These are phyloP conservation scores for Monopis laevigella DNA, from an alignment of 2,888 invertebrate species.

Conservation along the genomic window DNA sequence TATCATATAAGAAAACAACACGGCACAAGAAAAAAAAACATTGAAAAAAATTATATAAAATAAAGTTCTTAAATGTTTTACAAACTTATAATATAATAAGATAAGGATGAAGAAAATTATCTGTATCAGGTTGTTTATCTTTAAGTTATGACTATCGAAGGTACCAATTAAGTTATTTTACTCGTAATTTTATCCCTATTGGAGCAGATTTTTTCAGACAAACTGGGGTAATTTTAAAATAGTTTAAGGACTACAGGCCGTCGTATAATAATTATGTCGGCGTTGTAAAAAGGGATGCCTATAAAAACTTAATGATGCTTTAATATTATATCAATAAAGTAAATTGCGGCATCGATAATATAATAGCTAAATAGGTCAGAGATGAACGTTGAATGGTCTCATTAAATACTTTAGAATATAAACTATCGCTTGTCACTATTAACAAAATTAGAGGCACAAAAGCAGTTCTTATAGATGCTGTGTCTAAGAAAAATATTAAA, in stretches of 20 bases:
- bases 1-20: no score
- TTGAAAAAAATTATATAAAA: no score
- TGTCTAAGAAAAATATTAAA: no score
- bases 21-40: no score
- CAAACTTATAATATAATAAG: background rate
- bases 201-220: slow-evolving; percentile 42
- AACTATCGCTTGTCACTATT: background rate
- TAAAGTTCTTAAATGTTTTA: background rate
- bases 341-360: slow-evolving; percentile 60
- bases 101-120: slow-evolving; percentile 1
- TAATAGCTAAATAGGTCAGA: slow-evolving; percentile 51
- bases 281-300: slow-evolving; percentile 39
- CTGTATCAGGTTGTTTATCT: slow-evolving; percentile 10
- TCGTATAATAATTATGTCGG: slow-evolving; percentile 55
- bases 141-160: slow-evolving; percentile 32
- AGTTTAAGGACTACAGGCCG: slow-evolving; percentile 48
- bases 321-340: slow-evolving; percentile 60
- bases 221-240: slow-evolving; percentile 51
- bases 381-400: slow-evolving; percentile 18
- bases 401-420: background rate
- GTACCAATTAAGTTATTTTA: slow-evolving; percentile 42
- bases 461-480: no score
- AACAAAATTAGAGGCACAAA: no score
- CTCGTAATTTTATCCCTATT: slow-evolving; percentile 38
- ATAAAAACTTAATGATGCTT: slow-evolving; percentile 59